Base-by-base conservation (phyloP, 2,797 vertebrate species). In the Gymnocypris eckloni region DNA sequence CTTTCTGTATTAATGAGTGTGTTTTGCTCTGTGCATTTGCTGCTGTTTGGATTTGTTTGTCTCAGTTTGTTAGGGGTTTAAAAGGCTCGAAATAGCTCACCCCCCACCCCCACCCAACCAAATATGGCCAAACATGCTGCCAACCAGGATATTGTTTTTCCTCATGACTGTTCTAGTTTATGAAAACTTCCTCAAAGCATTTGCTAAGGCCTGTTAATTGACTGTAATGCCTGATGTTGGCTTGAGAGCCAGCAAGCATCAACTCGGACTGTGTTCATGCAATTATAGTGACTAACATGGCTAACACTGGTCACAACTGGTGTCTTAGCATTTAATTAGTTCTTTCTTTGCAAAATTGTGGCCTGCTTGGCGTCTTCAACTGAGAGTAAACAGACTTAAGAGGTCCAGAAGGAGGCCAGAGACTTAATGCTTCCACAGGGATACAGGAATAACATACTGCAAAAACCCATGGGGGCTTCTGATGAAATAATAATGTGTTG, bases 401-500 rank as follows among this genome's bases (percentile, higher is more conserved):
- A 92, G 92, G 92, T 93, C 67, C 72, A 75, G 54, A 28, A 81
- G 71, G 83, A 82, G 76, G 81, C 54, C 50, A 76, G 41, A 90
- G 37, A 64, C 77, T 76, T 77, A 15, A 80, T 54, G 39, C 61
- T 80, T 82, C 83, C 76, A 72, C 4, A 6, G 76, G 87, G 85
- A 61, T 48, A 13, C 39, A 45, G 61, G 39, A 48, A 50, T 61
- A 85, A 39, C 41, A 11, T 50, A 61, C 28, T 1, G 25, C 52
- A 15, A 33, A 72, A 79, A 59, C 70, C 84, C 71, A 25, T 86
- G 89, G 90, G 91, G 93, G 90, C 88, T 83, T 45, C 90, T 87
- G 71, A 92, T 95, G 93, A 95, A 96, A 93, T 95, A 95, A 95
- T 96, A 95, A 95, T 94, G 94, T 90, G 84, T 87, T 41, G 91